Percentiles rank a stretch among this genome's conserved stretches.
phyloP scores from a whole-genome alignment of 1,140 invertebrate genomes.

The Drosophila yakuba region DNA sequence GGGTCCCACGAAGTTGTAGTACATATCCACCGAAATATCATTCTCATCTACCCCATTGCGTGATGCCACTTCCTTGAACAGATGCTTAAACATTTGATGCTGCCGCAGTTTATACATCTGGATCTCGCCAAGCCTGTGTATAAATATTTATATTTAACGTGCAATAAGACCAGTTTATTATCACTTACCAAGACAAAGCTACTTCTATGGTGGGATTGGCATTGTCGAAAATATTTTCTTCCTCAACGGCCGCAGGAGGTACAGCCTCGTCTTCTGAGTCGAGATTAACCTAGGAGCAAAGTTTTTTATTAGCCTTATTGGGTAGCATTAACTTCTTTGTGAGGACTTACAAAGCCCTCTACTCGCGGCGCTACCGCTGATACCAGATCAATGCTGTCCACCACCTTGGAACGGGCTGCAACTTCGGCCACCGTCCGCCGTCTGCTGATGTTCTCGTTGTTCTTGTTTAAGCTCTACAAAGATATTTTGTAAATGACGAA shows the following conservation, averaged over 20 bases:
- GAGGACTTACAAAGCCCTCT: conserved; percentile 65
- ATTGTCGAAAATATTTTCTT: conserved; percentile 20
- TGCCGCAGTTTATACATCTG: conserved; percentile 64
- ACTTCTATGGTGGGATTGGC: conserved; percentile 67
- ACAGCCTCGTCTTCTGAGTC: conserved; percentile 64
- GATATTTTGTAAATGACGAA: background rate
- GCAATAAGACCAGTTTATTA: too few relatives aligned
- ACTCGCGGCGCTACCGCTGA: conserved; percentile 59
- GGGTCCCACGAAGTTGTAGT: conserved; percentile 50
- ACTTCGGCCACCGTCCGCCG: conserved; percentile 46
- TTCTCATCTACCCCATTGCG: conserved; percentile 53
- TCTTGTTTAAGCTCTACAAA: background rate
- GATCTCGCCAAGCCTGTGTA: conserved; percentile 57
- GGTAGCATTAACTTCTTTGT: accelerated
- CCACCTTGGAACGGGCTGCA: conserved; percentile 47
- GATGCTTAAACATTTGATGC: conserved; percentile 68
- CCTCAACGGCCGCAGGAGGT: background rate
- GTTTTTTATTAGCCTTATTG: background rate
- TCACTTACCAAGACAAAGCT: conserved; percentile 56
- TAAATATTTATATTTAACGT: background rate
- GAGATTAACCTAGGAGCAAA: conserved; percentile 43
- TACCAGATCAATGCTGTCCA: conserved; percentile 67
- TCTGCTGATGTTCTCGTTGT: background rate
- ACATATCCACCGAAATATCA: conserved; percentile 55
- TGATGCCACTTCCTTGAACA: conserved; percentile 66